Evolutionary conservation across 2,797 vertebrate species (phyloP).

Genomic region (Numenius phaeopus): DNA sequence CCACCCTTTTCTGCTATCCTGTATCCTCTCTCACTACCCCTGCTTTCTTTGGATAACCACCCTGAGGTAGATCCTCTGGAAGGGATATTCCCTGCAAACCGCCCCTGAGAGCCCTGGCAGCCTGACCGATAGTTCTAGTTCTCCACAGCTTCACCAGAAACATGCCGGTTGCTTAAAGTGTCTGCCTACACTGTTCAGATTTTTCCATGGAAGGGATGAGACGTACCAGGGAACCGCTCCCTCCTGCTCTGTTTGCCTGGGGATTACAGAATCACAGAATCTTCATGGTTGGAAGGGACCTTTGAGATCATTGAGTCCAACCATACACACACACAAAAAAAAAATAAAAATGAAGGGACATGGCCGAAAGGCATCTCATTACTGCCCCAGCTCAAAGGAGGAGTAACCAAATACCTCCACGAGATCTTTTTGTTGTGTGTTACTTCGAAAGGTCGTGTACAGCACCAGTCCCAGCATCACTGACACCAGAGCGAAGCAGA

Average conservation of each 20-base stretch:
- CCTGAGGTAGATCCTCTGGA: not conserved
- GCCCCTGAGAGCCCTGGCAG: not conserved
- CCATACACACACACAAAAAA: too few species aligned
- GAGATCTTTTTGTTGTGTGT: constrained; percentile 69
- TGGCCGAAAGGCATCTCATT: not conserved
- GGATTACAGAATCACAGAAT: not conserved
- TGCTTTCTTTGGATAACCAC: not conserved
- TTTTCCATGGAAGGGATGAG: not conserved
- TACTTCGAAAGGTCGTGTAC: constrained; percentile 80
- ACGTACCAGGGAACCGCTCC: not conserved
- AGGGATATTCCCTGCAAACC: not conserved
- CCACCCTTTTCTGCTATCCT: not conserved
- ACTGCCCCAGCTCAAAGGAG: not conserved
- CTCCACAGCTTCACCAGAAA: not conserved
- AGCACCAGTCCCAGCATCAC: constrained; percentile 83
- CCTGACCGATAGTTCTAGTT: not conserved
- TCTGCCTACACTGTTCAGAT: not conserved
- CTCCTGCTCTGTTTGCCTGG: not conserved
- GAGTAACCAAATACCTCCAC: constrained; percentile 79
- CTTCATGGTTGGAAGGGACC: too few species aligned
- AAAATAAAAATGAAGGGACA: not conserved
- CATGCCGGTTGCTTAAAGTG: not conserved
- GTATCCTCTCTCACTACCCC: not conserved
- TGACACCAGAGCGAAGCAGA: constrained; percentile 81
- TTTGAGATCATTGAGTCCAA: too few species aligned